These are phyloP conservation scores for Artibeus lituratus DNA, from an alignment of 2,797 vertebrate species.

Conservation along the genomic window DNA sequence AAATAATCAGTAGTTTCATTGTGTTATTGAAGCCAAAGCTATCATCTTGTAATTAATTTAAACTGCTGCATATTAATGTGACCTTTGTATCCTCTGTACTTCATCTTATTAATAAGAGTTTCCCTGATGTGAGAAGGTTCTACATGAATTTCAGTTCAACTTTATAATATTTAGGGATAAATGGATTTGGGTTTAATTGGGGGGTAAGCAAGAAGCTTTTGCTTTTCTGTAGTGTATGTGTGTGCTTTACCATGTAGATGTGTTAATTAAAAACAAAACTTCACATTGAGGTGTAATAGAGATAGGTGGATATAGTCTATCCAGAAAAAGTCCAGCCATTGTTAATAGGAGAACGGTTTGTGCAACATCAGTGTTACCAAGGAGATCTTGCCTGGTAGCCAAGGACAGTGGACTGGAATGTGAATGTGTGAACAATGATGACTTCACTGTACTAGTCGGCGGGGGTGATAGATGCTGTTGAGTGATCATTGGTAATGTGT, in stretches of 20 bases:
- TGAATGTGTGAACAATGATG: background rate
- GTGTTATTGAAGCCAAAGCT: background rate
- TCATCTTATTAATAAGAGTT: background rate
- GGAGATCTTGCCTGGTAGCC: no score
- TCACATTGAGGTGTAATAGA: background rate
- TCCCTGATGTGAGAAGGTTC: background rate
- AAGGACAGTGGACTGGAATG: background rate
- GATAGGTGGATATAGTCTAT: background rate
- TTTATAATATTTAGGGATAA: background rate
- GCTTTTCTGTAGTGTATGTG: background rate
- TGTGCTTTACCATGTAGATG: background rate
- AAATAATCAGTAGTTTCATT: background rate
- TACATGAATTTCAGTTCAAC: background rate
- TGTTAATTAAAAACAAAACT: background rate
- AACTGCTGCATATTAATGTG: background rate
- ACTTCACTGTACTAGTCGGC: background rate
- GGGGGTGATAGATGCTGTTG: background rate
- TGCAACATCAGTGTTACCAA: no score
- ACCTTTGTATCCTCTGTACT: background rate
- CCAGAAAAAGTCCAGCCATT: background rate
- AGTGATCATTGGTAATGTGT: background rate
- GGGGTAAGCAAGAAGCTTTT: background rate
- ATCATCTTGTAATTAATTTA: background rate
- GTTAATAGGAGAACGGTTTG: background rate
- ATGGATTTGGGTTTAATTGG: background rate